Evolutionary conservation across 2,113 vertebrate species (phyloP).

Genomic region (Corydoras sp.): DNA sequence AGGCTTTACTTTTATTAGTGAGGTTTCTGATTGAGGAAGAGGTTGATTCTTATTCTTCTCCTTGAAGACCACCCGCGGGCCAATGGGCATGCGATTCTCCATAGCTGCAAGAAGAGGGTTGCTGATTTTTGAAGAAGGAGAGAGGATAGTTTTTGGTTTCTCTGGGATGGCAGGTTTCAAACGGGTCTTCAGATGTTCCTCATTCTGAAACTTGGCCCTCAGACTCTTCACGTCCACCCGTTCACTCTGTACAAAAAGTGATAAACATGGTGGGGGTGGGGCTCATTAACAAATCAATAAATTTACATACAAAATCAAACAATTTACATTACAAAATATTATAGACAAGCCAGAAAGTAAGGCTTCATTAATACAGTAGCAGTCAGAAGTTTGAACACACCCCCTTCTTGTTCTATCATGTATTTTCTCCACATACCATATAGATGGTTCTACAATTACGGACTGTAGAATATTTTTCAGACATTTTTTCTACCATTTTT

Average conservation of each 20-base stretch:
- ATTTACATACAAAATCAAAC: too few relatives aligned
- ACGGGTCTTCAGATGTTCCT: constrained; percentile 44
- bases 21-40: neutral
- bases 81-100: neutral
- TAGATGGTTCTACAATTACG: too few relatives aligned
- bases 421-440: too few relatives aligned
- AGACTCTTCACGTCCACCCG: constrained; percentile 58
- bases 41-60: neutral
- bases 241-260: constrained; percentile 45
- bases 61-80: neutral
- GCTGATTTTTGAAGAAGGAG: neutral
- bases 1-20: neutral
- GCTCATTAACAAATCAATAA: too few relatives aligned
- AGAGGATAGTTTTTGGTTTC: constrained; percentile 53
- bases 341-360: too few relatives aligned
- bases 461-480: too few relatives aligned
- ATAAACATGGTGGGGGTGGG: too few relatives aligned
- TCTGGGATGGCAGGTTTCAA: constrained; percentile 56
- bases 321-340: too few relatives aligned
- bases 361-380: too few relatives aligned
- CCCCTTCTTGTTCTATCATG: too few relatives aligned
- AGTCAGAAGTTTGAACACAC: too few relatives aligned
- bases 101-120: neutral
- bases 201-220: constrained; percentile 61
- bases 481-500: too few relatives aligned